Percentiles rank a stretch among this genome's conserved stretches.
phyloP scores from a whole-genome alignment of 1,140 invertebrate genomes.

The Apis laboriosa region DNA sequence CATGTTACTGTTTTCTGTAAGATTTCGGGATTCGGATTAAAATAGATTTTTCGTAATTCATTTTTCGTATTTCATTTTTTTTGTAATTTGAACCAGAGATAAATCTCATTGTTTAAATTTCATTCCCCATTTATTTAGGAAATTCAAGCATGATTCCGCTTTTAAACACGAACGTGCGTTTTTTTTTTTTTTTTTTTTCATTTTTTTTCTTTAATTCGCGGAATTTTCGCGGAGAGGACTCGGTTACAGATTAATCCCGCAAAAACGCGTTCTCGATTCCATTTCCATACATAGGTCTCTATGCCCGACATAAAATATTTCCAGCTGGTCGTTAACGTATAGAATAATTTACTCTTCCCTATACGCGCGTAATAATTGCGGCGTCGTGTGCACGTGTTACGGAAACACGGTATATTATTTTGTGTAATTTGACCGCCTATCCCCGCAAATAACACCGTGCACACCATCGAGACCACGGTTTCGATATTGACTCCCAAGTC shows the following conservation, averaged over 20 bases:
- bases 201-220: no score
- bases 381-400: constrained; percentile 28
- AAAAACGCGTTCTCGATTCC: not conserved
- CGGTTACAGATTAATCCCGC: not conserved
- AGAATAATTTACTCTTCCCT: constrained; percentile 13
- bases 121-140: no score
- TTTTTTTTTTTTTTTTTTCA: no score
- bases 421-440: constrained; percentile 29
- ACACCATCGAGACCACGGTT: not conserved
- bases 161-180: no score
- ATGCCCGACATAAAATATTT: constrained; percentile 10
- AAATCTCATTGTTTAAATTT: no score
- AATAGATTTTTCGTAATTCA: no score
- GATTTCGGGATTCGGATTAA: no score
- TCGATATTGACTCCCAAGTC: not conserved
- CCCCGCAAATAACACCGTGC: constrained; percentile 1
- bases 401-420: constrained; percentile 42
- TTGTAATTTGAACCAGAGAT: no score
- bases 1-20: no score
- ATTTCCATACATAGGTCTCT: not conserved
- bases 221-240: not conserved
- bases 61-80: no score
- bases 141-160: no score
- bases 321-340: constrained; percentile 28
- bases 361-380: constrained; percentile 31